Evolutionary conservation across 2,888 invertebrate genomes (phyloP), one percentile per base, ranked within the genome.

Genomic region (Lepidochrysops patricia): DNA sequence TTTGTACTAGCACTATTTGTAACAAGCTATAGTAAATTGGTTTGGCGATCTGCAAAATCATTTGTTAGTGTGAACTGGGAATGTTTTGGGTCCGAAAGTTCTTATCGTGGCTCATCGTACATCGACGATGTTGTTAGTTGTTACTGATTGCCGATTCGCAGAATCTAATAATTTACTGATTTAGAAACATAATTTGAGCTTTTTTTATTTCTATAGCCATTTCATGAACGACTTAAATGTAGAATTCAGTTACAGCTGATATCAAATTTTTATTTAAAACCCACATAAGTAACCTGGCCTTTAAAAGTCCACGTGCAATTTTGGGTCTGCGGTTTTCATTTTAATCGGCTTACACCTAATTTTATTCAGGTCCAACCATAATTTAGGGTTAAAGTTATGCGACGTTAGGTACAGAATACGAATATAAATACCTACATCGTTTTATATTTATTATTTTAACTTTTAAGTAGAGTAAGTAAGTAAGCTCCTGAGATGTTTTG

Each of bases 401-500:
- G 43, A 43, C 43, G 4, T 43, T 23, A 43, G 43, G 4, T 13
- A 13, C 13, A 19, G 9, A 43, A 37, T 37, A 37, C 2, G n/a
- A n/a, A n/a, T n/a, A n/a, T n/a, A n/a, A n/a, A n/a, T n/a, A n/a
- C n/a, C n/a, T n/a, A 37, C 15, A 15, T 15, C 7, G 15, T 37
- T 37, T 37, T 6, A 15, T 3, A 23, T 43, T 13, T 9, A 19
- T 19, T 7, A 23, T n/a, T n/a, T n/a, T n/a, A n/a, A n/a, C 7
- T 6, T 29, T 29, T 6, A 29, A 29, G 37, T 7, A 15, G 15
- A 15, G 7, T 15, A 7, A 0, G 60, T 75, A 79, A n/a, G n/a
- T n/a, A 76, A 76, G 73, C 72, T 29, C 9, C 29, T 29, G 6
- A 29, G 5, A 7, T 29, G 9, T 3, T 23, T 19, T 43, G 19